phyloP scores from a whole-genome alignment of 2,888 invertebrate genomes.

The Lithodes maja region DNA sequence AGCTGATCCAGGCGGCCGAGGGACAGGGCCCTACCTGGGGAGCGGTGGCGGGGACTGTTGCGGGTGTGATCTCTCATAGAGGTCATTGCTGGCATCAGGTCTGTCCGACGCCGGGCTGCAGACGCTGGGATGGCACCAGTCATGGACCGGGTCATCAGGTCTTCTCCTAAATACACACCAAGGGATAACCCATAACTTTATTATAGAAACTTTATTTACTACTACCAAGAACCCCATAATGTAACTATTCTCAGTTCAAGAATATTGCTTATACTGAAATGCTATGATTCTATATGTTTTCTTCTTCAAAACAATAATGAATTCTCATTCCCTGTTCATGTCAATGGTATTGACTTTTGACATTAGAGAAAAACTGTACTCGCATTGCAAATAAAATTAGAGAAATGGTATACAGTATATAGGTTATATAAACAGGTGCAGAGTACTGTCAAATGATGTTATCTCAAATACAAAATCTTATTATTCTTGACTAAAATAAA shows the following conservation, averaged over 20 bases:
- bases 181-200: neutral
- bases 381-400: too few species aligned
- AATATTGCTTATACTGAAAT: neutral
- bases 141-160: constrained; percentile 65
- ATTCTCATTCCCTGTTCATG: too few species aligned
- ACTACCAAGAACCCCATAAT: neutral
- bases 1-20: constrained; percentile 94
- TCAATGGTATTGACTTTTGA: too few species aligned
- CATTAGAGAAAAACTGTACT: too few species aligned
- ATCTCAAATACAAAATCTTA: too few species aligned
- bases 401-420: too few species aligned
- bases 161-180: constrained; percentile 45
- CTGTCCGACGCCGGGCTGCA: constrained; percentile 78
- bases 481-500: too few species aligned
- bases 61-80: constrained; percentile 79
- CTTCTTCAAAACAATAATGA: too few species aligned
- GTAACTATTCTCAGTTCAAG: constrained; percentile 26
- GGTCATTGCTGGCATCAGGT: constrained; percentile 92
- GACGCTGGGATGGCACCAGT: constrained; percentile 65
- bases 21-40: constrained; percentile 92
- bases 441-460: too few species aligned
- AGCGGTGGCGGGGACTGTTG: constrained; percentile 72
- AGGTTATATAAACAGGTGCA: too few species aligned
- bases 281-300: too few species aligned
- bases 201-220: neutral